Percentiles rank a stretch among this genome's conserved stretches.
phyloP scores from a whole-genome alignment of 2,113 vertebrate genomes.

The Pan troglodytes region DNA sequence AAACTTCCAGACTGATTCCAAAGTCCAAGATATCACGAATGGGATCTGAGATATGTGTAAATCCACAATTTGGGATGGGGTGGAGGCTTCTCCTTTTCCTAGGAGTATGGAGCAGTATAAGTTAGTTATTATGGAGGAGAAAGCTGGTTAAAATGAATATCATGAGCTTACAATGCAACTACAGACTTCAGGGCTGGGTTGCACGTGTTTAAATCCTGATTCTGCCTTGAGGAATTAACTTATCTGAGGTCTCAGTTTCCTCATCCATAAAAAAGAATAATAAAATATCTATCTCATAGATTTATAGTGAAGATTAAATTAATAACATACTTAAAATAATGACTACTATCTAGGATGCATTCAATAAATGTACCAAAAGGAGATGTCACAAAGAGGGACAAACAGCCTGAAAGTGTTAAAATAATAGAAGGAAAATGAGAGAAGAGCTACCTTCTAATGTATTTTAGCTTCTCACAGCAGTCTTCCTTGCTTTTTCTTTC shows the following conservation, averaged over 20 bases:
- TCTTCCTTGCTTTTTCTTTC: background rate
- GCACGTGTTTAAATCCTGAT: background rate
- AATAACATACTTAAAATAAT: background rate
- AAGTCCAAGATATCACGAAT: background rate
- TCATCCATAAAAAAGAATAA: slow-evolving; percentile 12
- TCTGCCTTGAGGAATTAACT: slow-evolving; percentile 1
- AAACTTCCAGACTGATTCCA: background rate
- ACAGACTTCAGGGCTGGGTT: background rate
- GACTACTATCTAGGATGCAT: background rate
- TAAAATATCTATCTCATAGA: background rate
- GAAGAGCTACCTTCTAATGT: background rate
- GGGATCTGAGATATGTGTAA: background rate
- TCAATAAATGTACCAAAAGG: background rate
- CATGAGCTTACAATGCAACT: background rate
- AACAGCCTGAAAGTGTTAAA: background rate
- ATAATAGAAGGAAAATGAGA: background rate
- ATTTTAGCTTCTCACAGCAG: background rate
- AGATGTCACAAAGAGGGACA: background rate
- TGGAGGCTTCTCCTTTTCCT: background rate
- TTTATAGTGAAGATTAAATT: background rate
- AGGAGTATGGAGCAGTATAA: background rate
- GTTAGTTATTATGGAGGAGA: background rate
- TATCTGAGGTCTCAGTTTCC: background rate
- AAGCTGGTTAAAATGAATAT: background rate
- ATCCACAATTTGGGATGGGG: background rate